A percentile compares a stretch with the other conserved stretches of the same genome.
Conservation (phyloP, 2,888 invertebrate genomes). For the Polyommatus iphigenia region DNA sequence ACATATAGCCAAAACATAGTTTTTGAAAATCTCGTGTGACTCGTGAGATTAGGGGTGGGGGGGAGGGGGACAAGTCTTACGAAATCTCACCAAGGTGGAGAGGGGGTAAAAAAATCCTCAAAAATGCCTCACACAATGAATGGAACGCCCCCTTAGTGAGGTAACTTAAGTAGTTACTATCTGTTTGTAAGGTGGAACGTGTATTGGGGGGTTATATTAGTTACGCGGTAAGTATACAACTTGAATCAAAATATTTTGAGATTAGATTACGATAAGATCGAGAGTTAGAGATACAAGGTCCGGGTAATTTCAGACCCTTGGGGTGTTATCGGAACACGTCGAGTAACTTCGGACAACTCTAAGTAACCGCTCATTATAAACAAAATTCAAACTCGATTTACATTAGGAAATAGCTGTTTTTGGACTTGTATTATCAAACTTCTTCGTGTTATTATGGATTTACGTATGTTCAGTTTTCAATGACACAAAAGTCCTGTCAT, state of each 20-base stretch:
- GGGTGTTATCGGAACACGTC: constrained; percentile 9
- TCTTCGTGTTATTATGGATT: background rate
- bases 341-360: background rate
- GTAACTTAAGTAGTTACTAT: too few relatives aligned
- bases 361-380: constrained; percentile 9
- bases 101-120: too few relatives aligned
- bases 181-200: too few relatives aligned
- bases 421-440: background rate
- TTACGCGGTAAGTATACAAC: background rate
- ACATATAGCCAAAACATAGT: too few relatives aligned
- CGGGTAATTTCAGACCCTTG: constrained; percentile 8
- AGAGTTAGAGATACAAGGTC: background rate
- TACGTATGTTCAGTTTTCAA: too few relatives aligned
- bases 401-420: background rate
- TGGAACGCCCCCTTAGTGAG: too few relatives aligned
- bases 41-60: too few relatives aligned
- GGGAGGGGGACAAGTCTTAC: too few relatives aligned
- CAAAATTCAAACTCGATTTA: background rate
- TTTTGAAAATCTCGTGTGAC: too few relatives aligned
- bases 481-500: too few relatives aligned
- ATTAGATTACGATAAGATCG: constrained; percentile 11
- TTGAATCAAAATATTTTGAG: background rate
- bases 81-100: too few relatives aligned
- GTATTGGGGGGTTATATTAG: background rate
- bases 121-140: too few relatives aligned